phyloP scores from a whole-genome alignment of 2,113 vertebrate genomes.

The Triplophysa tibetana region DNA sequence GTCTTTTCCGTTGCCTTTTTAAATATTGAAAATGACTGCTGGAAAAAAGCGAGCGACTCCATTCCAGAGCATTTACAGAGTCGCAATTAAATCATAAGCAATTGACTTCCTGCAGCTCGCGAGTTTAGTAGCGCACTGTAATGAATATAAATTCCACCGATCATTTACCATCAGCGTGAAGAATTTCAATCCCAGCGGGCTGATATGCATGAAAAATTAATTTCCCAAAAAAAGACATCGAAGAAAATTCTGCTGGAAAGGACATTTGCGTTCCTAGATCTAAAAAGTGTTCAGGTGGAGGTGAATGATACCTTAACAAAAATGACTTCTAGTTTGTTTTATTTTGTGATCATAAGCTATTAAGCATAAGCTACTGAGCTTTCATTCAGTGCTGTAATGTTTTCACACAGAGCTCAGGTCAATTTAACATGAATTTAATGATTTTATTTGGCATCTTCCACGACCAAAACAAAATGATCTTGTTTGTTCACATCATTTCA shows the following conservation, averaged over 20 bases:
- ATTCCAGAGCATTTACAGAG: conserved; percentile 28
- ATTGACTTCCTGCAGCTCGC: conserved; percentile 22
- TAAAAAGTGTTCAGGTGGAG: not conserved
- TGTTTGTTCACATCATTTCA: not conserved
- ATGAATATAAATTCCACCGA: conserved; percentile 17
- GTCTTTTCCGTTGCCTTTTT: not conserved
- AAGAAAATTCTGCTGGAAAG: not conserved
- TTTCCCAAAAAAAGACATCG: not conserved
- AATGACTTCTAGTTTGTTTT: no score
- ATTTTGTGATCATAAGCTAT: not conserved
- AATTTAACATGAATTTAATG: not conserved
- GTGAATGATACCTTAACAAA: no score
- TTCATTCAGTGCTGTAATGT: not conserved
- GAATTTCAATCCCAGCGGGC: conserved; percentile 18
- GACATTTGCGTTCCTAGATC: not conserved
- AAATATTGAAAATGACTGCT: conserved; percentile 26
- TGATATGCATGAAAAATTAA: conserved; percentile 30
- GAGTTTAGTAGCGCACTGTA: conserved; percentile 26
- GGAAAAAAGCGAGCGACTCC: not conserved
- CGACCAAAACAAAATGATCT: not conserved
- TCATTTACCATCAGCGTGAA: conserved; percentile 34
- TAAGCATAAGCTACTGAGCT: no score
- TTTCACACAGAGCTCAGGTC: conserved; percentile 8
- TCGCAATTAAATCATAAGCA: conserved; percentile 28
- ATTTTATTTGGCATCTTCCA: not conserved